A percentile compares a stretch with the other conserved stretches of the same genome.
Evolutionary conservation across 2,113 vertebrate species (phyloP).

Genomic region (Turnix velox): DNA sequence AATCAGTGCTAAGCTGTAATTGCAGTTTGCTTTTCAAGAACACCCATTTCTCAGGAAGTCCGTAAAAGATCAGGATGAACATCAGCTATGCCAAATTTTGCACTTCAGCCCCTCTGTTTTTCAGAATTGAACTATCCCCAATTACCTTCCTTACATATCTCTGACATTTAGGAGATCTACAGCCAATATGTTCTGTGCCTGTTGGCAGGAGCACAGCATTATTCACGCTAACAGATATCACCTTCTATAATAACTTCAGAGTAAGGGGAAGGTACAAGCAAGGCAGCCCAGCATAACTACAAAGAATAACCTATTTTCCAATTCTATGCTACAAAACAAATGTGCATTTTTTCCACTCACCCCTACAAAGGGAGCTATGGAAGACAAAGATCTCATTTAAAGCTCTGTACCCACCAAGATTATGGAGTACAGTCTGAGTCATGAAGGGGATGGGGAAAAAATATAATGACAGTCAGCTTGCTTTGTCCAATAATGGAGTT

Average conservation of each 20-base stretch:
- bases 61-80: constrained; percentile 11
- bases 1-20: constrained; percentile 34
- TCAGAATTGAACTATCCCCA: background rate
- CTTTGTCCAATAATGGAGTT: background rate
- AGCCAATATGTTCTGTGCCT: constrained; percentile 3
- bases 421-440: background rate
- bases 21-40: constrained; percentile 46
- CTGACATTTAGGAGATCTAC: constrained; percentile 39
- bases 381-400: background rate
- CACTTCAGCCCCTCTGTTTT: constrained; percentile 19
- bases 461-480: background rate
- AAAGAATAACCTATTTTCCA: background rate
- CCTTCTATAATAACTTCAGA: constrained; percentile 44
- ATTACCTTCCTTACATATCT: background rate
- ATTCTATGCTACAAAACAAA: background rate
- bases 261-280: background rate
- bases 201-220: constrained; percentile 39
- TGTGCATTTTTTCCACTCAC: fast-evolving
- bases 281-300: background rate
- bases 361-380: background rate
- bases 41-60: constrained; percentile 18
- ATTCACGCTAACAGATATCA: constrained; percentile 36
- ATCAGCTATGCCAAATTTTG: background rate
- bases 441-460: fast-evolving
- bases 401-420: background rate